Conservation (phyloP, 2,113 vertebrate species). For the Heterotis niloticus region DNA sequence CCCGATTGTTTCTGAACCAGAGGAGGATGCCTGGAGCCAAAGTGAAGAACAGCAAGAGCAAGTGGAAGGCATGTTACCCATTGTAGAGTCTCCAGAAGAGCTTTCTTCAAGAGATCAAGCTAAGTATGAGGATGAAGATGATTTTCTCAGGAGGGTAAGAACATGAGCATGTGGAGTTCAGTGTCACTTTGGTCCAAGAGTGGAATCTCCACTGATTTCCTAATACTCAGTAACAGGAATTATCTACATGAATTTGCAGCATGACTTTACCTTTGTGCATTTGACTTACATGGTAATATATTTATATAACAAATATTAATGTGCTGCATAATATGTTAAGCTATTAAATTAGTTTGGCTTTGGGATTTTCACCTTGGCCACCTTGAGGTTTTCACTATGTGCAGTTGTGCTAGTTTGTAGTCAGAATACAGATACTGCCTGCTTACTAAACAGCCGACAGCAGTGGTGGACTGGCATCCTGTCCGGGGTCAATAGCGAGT, state of each 20-base stretch:
- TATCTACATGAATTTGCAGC: conserved; percentile 13
- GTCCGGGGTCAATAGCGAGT: too few relatives aligned
- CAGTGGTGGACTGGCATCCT: too few relatives aligned
- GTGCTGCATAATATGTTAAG: too few relatives aligned
- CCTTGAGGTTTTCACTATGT: not conserved
- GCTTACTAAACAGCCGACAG: too few relatives aligned
- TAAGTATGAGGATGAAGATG: conserved; percentile 64
- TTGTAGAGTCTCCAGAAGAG: conserved; percentile 69
- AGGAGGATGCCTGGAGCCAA: conserved; percentile 51
- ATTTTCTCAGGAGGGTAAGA: conserved; percentile 80
- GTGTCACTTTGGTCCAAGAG: conserved; percentile 28
- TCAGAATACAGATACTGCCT: too few relatives aligned
- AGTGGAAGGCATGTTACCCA: conserved; percentile 55
- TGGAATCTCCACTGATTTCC: not conserved
- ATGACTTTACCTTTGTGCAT: not conserved
- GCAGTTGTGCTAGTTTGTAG: not conserved
- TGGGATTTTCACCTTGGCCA: too few relatives aligned
- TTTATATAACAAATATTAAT: too few relatives aligned
- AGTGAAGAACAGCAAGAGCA: conserved; percentile 29
- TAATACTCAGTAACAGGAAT: conserved; percentile 5
- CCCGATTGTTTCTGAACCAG: conserved; percentile 69
- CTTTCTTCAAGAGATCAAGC: conserved; percentile 58
- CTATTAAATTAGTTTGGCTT: not conserved
- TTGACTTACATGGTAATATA: too few relatives aligned
- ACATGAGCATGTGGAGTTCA: conserved; percentile 53